Evolutionary conservation across 2,888 invertebrate genomes (phyloP), one percentile per base, ranked within the genome.

Genomic region (Drosophila diplacantha): DNA sequence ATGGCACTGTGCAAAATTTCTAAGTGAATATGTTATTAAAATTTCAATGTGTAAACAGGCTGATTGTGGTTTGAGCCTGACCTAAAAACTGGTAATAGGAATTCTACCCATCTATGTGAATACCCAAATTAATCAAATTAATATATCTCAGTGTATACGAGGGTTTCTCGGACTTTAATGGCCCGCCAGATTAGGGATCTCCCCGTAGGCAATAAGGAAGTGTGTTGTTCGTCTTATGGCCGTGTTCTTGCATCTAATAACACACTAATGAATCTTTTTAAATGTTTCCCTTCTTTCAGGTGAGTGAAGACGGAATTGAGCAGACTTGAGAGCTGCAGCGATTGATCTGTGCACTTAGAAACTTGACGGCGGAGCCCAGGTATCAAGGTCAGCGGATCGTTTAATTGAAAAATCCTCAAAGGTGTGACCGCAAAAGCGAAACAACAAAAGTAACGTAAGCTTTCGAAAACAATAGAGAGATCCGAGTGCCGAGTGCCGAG

Each of bases 321-420:
- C 44, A 43, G 39, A 22, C 20, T 14, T 14, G 37, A 39, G 24
- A 50, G 50, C 47, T 41, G 38, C 37, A 16, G n/a, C 29, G 38
- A 53, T 54, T 35, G 41, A 65, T 20, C 31, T 29, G 50, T 47
- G 71, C 75, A 59, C 57, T 49, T 64, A 73, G 43, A 44, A 34
- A 53, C 56, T 57, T 31, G 20, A 39, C 18, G 32, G 58, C 37
- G 43, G 39, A 20, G 44, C 35, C 22, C 41, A 29, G 34, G 61
- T 52, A 43, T 60, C 75, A 75, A 75, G 81, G 81, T 78, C 75
- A 58, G 34, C 31, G 43, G 49, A 52, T 59, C 64, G 74, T 74
- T 71, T 80, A 75, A 75, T 75, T 79, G 80, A 68, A 74, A 76
- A 65, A 65, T 66, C 67, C 74, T 52, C 57, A 62, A 44, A 79